A percentile compares a stretch with the other conserved stretches of the same genome.
Conservation (phyloP, 2,888 invertebrate species). For the Malthinus seriepunctatus region DNA sequence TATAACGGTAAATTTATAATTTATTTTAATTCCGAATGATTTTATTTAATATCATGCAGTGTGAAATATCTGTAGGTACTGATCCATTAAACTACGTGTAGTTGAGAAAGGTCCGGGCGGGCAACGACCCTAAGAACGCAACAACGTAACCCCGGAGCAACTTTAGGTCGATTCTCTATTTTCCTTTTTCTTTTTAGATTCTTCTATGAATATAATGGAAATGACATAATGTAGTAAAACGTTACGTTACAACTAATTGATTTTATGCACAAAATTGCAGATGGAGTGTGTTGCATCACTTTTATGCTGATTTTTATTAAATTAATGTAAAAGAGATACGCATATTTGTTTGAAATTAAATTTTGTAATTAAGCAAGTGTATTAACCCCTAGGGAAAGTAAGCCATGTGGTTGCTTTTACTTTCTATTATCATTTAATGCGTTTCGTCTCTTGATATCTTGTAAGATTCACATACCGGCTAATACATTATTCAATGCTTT, state of each 20-base stretch:
- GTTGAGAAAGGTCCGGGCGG: conserved; percentile 31
- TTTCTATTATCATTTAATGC: conserved; percentile 33
- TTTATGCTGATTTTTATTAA: no score
- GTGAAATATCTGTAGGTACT: conserved; percentile 31
- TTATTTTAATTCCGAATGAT: conserved; percentile 21
- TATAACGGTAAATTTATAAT: conserved; percentile 20
- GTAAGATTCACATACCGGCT: conserved; percentile 14
- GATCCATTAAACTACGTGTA: conserved; percentile 29
- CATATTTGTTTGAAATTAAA: not conserved
- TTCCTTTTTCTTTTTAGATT: not conserved
- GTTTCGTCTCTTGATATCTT: not conserved
- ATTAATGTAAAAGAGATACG: no score
- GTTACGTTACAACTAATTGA: no score
- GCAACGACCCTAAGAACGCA: conserved; percentile 21
- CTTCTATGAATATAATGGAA: no score
- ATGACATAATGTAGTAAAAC: no score
- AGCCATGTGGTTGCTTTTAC: conserved; percentile 42
- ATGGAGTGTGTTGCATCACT: no score
- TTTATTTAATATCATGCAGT: conserved; percentile 23
- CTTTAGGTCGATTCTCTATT: not conserved
- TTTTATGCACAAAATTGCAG: no score
- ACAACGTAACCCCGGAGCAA: conserved; percentile 12
- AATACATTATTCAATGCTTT: not conserved
- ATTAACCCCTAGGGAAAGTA: conserved; percentile 41
- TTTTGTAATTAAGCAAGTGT: conserved; percentile 18